Conservation (phyloP, 2,113 vertebrate species). For the Gobiocypris rarus region DNA sequence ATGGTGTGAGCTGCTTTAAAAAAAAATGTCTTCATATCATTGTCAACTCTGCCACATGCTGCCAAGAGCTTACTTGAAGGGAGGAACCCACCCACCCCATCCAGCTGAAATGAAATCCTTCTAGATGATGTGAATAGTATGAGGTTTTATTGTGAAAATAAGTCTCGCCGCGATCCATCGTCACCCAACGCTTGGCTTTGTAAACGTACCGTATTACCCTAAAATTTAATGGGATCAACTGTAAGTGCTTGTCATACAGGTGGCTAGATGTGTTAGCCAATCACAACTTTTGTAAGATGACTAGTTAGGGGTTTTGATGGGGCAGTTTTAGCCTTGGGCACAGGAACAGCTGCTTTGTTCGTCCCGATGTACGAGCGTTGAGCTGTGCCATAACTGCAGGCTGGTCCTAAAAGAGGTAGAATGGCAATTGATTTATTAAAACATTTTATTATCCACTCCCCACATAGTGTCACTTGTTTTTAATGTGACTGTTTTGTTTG, state of each 20-base stretch:
- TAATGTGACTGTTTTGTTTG: slow-evolving; percentile 35
- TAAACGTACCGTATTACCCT: not conserved
- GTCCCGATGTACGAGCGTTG: slow-evolving; percentile 42
- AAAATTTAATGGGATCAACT: slow-evolving; percentile 49
- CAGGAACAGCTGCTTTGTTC: slow-evolving; percentile 50
- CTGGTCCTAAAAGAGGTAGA: slow-evolving; percentile 55
- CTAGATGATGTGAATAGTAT: not conserved
- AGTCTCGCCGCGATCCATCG: not conserved
- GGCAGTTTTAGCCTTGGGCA: slow-evolving; percentile 44
- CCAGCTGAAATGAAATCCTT: not conserved
- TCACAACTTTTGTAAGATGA: slow-evolving; percentile 24
- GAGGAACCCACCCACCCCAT: slow-evolving; percentile 8
- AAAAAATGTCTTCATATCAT: slow-evolving; percentile 25
- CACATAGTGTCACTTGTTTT: slow-evolving; percentile 41
- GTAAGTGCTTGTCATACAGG: slow-evolving; percentile 24
- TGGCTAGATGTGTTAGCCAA: slow-evolving; percentile 20
- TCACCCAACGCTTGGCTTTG: not conserved
- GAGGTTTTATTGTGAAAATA: not conserved
- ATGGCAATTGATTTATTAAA: not conserved
- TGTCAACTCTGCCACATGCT: not conserved
- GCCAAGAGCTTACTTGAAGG: slow-evolving; percentile 39
- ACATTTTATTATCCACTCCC: slow-evolving; percentile 16
- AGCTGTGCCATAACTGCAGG: slow-evolving; percentile 59
- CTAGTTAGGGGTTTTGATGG: slow-evolving; percentile 24
- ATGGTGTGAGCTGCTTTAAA: slow-evolving; percentile 35